Conservation (phyloP, 2,888 invertebrate genomes). For the Macrophya annulata region DNA sequence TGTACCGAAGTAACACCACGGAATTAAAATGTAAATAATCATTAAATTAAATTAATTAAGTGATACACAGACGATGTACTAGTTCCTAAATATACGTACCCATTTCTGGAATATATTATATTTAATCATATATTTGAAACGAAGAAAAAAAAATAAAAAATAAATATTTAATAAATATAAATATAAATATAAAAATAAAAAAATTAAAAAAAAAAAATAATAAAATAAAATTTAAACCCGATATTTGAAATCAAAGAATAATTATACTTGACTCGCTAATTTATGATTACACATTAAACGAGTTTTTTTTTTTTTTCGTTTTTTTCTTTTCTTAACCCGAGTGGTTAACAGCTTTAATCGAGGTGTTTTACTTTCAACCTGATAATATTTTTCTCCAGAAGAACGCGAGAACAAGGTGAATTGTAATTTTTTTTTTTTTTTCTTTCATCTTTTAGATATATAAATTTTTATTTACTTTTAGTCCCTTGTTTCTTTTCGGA, state of each 20-base stretch:
- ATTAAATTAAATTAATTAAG: slow-evolving; percentile 49
- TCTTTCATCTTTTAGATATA: neutral
- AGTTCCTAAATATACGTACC: slow-evolving; percentile 51
- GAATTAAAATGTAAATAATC: slow-evolving; percentile 54
- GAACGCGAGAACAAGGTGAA: neutral
- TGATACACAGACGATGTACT: slow-evolving; percentile 51
- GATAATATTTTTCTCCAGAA: neutral
- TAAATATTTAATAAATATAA: neutral
- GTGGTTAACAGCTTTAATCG: slow-evolving; percentile 16
- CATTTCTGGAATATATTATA: slow-evolving; percentile 17
- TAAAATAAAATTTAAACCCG: neutral
- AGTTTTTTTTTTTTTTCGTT: neutral
- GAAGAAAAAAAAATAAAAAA: neutral
- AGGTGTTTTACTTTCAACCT: neutral
- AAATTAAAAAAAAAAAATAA: neutral
- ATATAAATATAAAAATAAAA: too few species aligned
- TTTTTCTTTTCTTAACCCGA: neutral
- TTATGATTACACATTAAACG: slow-evolving; percentile 5
- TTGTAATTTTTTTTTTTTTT: neutral
- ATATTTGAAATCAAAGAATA: neutral
- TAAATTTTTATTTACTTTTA: neutral
- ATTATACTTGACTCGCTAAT: slow-evolving; percentile 29
- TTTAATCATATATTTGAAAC: neutral
- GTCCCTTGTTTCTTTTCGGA: neutral
- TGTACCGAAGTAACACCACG: slow-evolving; percentile 49